Base-by-base conservation (phyloP, 2,797 vertebrate species). In the Cyclopterus lumpus region DNA sequence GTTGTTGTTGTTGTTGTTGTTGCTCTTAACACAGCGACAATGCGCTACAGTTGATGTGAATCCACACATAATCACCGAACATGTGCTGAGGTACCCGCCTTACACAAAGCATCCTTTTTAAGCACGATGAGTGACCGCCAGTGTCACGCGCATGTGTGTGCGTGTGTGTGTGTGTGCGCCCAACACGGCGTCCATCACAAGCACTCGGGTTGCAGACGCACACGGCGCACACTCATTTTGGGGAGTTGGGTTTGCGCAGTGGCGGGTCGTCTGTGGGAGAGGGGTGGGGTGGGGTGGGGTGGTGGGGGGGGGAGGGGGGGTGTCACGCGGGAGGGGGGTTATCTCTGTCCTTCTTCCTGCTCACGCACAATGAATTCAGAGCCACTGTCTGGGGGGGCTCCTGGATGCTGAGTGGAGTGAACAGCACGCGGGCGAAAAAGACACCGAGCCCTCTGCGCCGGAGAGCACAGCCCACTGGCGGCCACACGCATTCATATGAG, bases 401-500 rank as follows among this genome's bases (percentile, higher is more conserved):
- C 68, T 64, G 62, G 71, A 59, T 67, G 82, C 74, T 70, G 83
- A 79, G 75, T 59, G 77, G 77, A 86, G 67, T 32, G 69, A 72
- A 26, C 65, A 8, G 34, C 54, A 18, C 16, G 44, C 53, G 15
- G 44, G 18, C 2, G 18, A 12, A 20, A n/a, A 46, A 58, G 70
- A 77, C 75, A 55, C 59, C 30, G 66, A 80, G 65, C 67, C 15
- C 63, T 54, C 70, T 30, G 72, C 57, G 61, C 69, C 72, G 72
- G 70, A 36, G 65, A 73, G 69, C 70, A 36, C 75, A 40, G 38
- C 38, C 77, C 79, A 65, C 84, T 6, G 57, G 77, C 89, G 90
- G 90, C 90, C 90, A 90, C 91, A 94, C 92, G 67, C 90, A 79
- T 81, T 71, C 79, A 71, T 64, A 86, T 73, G 49, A 76, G 70